These are phyloP conservation scores for Epicauta chinensis DNA, from an alignment of 1,140 invertebrate species.

Conservation along the genomic window DNA sequence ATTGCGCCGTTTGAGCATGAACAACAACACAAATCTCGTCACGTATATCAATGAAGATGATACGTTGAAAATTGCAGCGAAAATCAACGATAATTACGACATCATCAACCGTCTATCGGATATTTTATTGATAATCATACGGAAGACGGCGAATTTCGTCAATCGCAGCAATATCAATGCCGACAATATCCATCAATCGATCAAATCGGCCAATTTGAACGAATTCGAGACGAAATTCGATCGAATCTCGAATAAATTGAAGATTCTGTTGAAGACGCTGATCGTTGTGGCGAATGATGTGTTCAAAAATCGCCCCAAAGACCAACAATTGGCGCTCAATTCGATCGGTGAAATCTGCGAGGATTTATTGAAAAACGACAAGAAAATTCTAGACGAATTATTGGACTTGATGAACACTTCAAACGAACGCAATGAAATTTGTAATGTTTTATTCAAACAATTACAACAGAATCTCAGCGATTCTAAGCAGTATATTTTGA, in stretches of 20 bases:
- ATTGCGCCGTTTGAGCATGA: constrained; percentile 32
- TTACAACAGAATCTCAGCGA: constrained; percentile 33
- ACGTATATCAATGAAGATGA: constrained; percentile 34
- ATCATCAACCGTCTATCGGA: constrained; percentile 37
- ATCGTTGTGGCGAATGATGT: constrained; percentile 39
- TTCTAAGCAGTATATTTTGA: constrained; percentile 32
- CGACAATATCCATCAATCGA: constrained; percentile 35
- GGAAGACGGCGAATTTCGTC: constrained; percentile 33
- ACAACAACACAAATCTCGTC: constrained; percentile 33
- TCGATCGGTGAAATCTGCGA: constrained; percentile 31
- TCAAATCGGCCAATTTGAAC: constrained; percentile 20
- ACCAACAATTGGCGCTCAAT: constrained; percentile 35
- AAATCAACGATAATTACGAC: constrained; percentile 34
- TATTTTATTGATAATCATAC: constrained; percentile 36
- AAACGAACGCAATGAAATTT: constrained; percentile 33
- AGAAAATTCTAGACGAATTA: constrained; percentile 29
- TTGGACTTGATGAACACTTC: constrained; percentile 33
- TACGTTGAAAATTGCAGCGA: constrained; percentile 31
- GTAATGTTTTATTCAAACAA: constrained; percentile 31
- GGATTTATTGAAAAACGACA: constrained; percentile 27
- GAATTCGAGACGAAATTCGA: constrained; percentile 34
- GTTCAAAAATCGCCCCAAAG: constrained; percentile 38
- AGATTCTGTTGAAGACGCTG: constrained; percentile 37
- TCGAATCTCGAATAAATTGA: constrained; percentile 28
- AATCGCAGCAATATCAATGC: constrained; percentile 36